Conservation (phyloP, 2,888 invertebrate species). For the Acanthosepion lycidas region DNA sequence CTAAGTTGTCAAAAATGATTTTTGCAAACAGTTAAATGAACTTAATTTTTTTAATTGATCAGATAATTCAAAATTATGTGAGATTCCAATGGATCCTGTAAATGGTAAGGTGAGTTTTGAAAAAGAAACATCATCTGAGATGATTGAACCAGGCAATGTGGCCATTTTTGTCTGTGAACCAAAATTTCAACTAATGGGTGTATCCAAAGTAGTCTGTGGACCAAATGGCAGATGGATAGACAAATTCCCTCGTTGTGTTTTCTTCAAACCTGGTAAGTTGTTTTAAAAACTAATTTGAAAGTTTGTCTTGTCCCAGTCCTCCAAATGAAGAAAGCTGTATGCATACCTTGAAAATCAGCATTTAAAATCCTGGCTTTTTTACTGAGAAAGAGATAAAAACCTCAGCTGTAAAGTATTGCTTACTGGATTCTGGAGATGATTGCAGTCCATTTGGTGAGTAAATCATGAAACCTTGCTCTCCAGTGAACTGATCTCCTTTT, state of each 20-base stretch:
- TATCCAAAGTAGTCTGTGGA: neutral
- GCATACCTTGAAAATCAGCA: too few species aligned
- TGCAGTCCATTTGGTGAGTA: too few species aligned
- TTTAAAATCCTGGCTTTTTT: too few species aligned
- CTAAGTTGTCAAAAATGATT: too few species aligned
- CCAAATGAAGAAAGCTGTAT: too few species aligned
- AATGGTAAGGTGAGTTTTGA: neutral
- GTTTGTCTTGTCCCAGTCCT: too few species aligned
- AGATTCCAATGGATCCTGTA: neutral
- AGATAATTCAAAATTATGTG: neutral
- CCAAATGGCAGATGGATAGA: neutral
- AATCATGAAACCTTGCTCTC: too few species aligned
- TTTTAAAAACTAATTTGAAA: neutral
- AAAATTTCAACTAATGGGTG: neutral
- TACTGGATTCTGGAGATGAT: too few species aligned
- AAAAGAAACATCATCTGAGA: neutral
- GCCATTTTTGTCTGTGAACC: conserved; percentile 12
- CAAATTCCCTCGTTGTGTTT: neutral
- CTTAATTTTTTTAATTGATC: neutral
- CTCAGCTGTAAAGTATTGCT: too few species aligned
- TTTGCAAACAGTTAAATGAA: too few species aligned
- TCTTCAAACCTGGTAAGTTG: conserved; percentile 41
- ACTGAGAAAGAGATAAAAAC: too few species aligned
- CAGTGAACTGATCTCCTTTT: too few species aligned
- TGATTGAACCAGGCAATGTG: conserved; percentile 18